These are phyloP conservation scores for Haliclystus octoradiatus DNA, from an alignment of 30 jellyfish, hydroid and myxozoan species.

Conservation along the genomic window DNA sequence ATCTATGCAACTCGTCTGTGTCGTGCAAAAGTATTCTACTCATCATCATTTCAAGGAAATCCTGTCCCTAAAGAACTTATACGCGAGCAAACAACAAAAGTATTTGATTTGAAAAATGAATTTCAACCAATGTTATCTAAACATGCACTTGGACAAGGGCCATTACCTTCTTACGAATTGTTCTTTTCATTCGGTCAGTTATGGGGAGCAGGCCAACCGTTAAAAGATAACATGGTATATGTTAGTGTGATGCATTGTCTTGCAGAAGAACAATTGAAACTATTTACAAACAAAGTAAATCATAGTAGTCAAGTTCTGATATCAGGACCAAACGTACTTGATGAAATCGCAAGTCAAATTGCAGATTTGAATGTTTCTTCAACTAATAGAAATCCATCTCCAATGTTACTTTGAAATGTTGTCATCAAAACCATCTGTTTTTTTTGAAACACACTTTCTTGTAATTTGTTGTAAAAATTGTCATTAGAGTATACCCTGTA, in stretches of 20 bases:
- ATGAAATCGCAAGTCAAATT: slow-evolving; percentile 44
- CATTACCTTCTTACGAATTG: slow-evolving; percentile 70
- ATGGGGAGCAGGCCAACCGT: slow-evolving; percentile 41
- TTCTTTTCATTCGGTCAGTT: slow-evolving; percentile 73
- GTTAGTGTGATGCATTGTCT: slow-evolving; percentile 65
- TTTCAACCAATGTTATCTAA: slow-evolving; percentile 36
- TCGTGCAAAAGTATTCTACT: slow-evolving; percentile 74
- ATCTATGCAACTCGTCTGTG: slow-evolving; percentile 84
- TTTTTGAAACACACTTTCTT: too few species aligned
- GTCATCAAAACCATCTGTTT: too few species aligned
- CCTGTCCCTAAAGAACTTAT: slow-evolving; percentile 42
- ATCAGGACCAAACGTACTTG: slow-evolving; percentile 73
- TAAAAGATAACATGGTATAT: slow-evolving; percentile 45
- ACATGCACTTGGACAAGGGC: slow-evolving; percentile 41
- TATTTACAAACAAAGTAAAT: background rate
- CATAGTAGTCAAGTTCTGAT: slow-evolving; percentile 29
- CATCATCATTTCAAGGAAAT: slow-evolving; percentile 30
- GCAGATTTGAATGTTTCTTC: slow-evolving; percentile 34
- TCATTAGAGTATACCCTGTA: too few species aligned
- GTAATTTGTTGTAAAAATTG: too few species aligned
- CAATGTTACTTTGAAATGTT: background rate
- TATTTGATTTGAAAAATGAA: slow-evolving; percentile 36
- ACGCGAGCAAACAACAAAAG: slow-evolving; percentile 76
- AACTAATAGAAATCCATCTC: background rate
- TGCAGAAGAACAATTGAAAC: slow-evolving; percentile 49